Evolutionary conservation across 2,888 invertebrate species (phyloP).

Genomic region (Drosophila yooni): DNA sequence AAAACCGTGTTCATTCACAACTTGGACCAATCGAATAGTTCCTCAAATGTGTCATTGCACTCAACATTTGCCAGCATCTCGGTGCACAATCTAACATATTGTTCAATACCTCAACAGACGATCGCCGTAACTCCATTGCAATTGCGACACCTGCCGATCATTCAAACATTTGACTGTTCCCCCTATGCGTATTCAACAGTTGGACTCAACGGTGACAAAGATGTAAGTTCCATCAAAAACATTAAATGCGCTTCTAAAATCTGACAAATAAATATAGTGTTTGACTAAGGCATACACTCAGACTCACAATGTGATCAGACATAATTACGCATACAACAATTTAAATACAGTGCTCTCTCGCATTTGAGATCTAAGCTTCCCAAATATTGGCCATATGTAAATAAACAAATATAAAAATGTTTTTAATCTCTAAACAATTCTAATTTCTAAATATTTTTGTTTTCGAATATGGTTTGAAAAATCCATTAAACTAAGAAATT

Average conservation of each 20-base stretch:
- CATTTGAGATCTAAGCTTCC: too few species aligned
- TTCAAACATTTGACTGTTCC: constrained; percentile 79
- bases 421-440: background rate
- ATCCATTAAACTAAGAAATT: background rate
- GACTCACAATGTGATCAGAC: background rate
- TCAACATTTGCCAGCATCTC: constrained; percentile 31
- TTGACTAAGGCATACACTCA: background rate
- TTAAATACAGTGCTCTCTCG: background rate
- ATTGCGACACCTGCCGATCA: constrained; percentile 73
- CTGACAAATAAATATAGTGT: background rate
- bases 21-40: constrained; percentile 54
- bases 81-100: constrained; percentile 33
- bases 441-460: background rate
- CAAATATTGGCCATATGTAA: background rate
- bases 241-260: background rate
- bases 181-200: constrained; percentile 68
- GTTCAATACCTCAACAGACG: constrained; percentile 18
- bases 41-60: constrained; percentile 62
- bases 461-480: background rate
- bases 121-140: constrained; percentile 44
- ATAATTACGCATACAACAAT: background rate
- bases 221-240: constrained; percentile 67
- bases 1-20: constrained; percentile 64
- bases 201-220: constrained; percentile 58
- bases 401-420: background rate